Percentiles rank a stretch among this genome's conserved stretches.
phyloP scores from a whole-genome alignment of 2,797 vertebrate genomes.

The Gymnopithys bicolor region DNA sequence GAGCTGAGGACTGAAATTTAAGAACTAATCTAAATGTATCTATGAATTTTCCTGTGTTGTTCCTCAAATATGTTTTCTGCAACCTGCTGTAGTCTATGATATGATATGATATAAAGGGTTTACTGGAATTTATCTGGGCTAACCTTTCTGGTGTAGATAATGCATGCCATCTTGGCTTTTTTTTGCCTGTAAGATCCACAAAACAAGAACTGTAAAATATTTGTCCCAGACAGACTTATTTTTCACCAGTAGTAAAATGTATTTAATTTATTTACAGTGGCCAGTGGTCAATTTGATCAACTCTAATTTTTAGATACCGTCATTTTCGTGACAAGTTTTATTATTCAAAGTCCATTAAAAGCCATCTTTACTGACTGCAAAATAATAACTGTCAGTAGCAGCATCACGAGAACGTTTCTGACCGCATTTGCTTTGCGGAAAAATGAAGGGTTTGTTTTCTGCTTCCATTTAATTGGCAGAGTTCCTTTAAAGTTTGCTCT shows the following conservation, averaged over 20 bases:
- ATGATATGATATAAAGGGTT: neutral
- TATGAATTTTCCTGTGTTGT: neutral
- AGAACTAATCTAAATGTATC: neutral
- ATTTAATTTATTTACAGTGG: neutral
- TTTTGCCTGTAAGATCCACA: neutral
- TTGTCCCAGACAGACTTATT: neutral
- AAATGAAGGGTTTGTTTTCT: constrained; percentile 42
- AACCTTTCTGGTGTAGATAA: neutral
- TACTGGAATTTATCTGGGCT: constrained; percentile 5
- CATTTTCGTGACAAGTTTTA: neutral
- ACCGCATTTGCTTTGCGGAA: neutral
- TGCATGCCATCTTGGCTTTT: neutral
- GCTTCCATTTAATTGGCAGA: constrained; percentile 47
- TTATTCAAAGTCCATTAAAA: neutral
- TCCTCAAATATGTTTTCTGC: constrained; percentile 9
- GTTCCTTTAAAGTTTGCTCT: constrained; percentile 67
- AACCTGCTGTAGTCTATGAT: neutral
- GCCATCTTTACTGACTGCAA: neutral
- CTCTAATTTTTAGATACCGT: neutral
- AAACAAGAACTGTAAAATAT: neutral
- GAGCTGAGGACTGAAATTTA: neutral
- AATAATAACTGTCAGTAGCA: neutral
- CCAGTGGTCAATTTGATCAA: neutral
- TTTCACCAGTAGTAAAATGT: neutral
- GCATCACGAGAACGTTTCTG: neutral